These are phyloP conservation scores for Paedocypris sp. DNA, from an alignment of 2,113 vertebrate species.

Conservation along the genomic window DNA sequence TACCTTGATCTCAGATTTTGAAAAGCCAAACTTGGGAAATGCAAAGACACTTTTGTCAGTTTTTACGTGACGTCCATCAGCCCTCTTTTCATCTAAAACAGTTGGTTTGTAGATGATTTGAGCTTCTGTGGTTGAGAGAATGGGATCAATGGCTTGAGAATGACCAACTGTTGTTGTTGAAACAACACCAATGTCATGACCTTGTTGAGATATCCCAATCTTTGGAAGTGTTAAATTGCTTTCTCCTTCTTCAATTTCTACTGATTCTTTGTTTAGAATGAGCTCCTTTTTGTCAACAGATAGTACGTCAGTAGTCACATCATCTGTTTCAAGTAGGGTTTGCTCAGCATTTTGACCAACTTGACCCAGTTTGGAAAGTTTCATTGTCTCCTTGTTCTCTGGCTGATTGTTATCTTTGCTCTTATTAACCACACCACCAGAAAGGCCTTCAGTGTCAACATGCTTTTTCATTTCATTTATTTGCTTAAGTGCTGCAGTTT, in stretches of 20 bases:
- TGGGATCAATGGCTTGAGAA: slow-evolving; percentile 23
- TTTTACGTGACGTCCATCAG: too few relatives aligned
- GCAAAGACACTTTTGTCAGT: not conserved
- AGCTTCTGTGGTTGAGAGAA: not conserved
- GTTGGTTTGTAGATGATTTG: too few relatives aligned
- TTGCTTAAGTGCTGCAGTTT: not conserved
- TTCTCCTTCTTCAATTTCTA: slow-evolving; percentile 7
- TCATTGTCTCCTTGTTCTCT: too few relatives aligned
- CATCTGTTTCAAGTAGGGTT: not conserved
- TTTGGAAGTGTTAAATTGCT: slow-evolving; percentile 22
- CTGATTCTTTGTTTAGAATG: not conserved
- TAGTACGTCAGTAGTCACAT: not conserved
- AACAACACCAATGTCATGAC: slow-evolving; percentile 23
- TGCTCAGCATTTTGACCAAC: not conserved
- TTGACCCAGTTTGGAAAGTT: not conserved
- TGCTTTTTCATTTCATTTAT: slow-evolving; percentile 8
- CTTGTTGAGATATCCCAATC: slow-evolving; percentile 45
- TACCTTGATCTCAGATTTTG: not conserved
- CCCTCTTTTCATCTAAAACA: too few relatives aligned
- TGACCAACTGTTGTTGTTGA: slow-evolving; percentile 28
- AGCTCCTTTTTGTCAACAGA: not conserved
- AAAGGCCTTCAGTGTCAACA: not conserved
- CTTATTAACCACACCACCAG: not conserved
- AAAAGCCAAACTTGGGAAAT: slow-evolving; percentile 14
- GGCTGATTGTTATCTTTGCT: not conserved